These are phyloP conservation scores for Isoperla grammatica DNA, from an alignment of 2,888 invertebrate species.

Conservation along the genomic window DNA sequence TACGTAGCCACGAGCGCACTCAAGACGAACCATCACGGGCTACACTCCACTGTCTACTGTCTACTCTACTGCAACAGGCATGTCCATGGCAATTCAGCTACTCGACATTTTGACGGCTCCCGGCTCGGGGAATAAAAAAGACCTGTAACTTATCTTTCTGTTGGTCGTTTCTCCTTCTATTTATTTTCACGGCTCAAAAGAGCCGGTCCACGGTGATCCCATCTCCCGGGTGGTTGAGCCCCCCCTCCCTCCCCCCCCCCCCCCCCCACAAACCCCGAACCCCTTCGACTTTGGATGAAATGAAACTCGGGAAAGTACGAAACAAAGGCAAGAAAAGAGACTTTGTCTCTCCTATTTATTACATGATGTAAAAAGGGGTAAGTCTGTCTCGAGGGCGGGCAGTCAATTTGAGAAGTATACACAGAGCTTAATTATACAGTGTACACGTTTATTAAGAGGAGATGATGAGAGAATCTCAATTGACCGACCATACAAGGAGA, in stretches of 20 bases:
- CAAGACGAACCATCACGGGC: no score
- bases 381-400: no score
- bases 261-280: background rate
- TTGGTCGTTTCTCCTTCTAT: conserved; percentile 16
- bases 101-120: conserved; percentile 2
- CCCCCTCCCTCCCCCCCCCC: background rate
- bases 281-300: background rate
- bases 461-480: no score
- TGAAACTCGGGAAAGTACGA: background rate
- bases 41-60: no score
- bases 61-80: no score
- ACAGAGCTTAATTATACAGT: no score
- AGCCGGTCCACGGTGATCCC: conserved; percentile 7
- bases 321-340: conserved; percentile 7
- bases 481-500: no score
- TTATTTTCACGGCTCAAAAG: conserved; percentile 25
- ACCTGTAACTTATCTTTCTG: conserved; percentile 13
- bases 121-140: background rate
- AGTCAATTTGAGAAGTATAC: no score
- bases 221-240: conserved; percentile 14
- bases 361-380: background rate
- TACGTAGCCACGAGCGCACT: no score
- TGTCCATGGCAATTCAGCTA: background rate
- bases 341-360: conserved; percentile 11
- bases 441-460: no score